Evolutionary conservation across 2,113 vertebrate genomes (phyloP), one percentile per base, ranked within the genome.

Genomic region (Lepisosteus osseus): DNA sequence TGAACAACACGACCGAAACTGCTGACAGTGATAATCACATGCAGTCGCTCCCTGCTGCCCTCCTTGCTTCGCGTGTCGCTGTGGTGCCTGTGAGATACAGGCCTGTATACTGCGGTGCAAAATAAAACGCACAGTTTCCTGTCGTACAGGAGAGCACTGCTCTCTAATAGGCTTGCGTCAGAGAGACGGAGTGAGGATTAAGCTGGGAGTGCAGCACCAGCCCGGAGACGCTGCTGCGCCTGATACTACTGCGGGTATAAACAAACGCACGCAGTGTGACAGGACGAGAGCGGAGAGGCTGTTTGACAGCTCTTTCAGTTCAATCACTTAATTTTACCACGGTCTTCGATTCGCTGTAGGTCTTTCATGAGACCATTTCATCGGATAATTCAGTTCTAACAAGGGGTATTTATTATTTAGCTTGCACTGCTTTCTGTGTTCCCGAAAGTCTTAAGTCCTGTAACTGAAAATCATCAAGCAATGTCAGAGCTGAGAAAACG

Each of bases 401-500:
- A 17, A 54, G 54, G 7, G 57, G 57, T 17, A 61, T 51, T 51
- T 51, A 51, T 56, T 54, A 11, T 44, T 64, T 1, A 6, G 14
- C 54, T 66, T 63, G 44, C 11, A 45, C 13, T 17, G 55, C 68
- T 65, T 5, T 5, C 15, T 72, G 29, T 29, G 69, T 42, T 54
- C 43, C 57, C 44, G 15, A 45, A 55, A 70, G 41, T 29, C 51
- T 64, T 80, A 71, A 55, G n/a, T 74, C 61, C 67, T 75, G 63
- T 29, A 41, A 54, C 15, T 57, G 61, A 72, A 79, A 42, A 63
- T 43, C 11, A 69, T 71, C 76, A 51, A 72, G 76, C 78, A 78
- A 92, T 92, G 91, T 90, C 89, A 67, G 91, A 90, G 86, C 85
- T 92, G 77, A 83, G 90, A 81, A 87, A 79, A 80, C 82, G 91